Evolutionary conservation across 2,888 invertebrate genomes (phyloP).

Genomic region (Galerucella pusilla): DNA sequence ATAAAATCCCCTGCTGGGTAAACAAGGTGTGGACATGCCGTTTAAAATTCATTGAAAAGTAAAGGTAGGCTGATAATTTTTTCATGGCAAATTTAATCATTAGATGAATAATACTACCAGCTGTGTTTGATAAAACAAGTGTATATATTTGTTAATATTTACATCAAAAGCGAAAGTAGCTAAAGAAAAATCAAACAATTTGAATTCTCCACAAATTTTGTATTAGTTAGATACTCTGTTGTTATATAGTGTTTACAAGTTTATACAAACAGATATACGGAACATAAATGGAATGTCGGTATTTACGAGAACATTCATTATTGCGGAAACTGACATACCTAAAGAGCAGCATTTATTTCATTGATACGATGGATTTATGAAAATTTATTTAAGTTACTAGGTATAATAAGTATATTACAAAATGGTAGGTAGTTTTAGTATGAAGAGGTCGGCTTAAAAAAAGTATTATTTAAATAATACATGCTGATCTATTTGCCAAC

Average conservation of each 20-base stretch:
- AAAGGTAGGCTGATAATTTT: background rate
- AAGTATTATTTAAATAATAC: too few relatives aligned
- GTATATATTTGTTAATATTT: background rate
- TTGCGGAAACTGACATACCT: background rate
- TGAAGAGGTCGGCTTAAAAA: too few relatives aligned
- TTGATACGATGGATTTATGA: background rate
- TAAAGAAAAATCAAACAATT: background rate
- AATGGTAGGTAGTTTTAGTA: too few relatives aligned
- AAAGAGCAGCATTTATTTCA: background rate
- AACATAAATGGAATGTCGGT: conserved; percentile 1
- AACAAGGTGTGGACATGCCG: background rate
- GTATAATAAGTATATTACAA: too few relatives aligned
- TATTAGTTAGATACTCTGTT: background rate
- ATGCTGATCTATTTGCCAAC: too few relatives aligned
- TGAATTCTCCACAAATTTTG: background rate
- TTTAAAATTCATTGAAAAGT: background rate
- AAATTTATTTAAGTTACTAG: too few relatives aligned
- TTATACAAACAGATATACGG: background rate
- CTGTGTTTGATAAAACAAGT: background rate
- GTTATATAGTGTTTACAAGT: background rate
- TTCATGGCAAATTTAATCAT: background rate
- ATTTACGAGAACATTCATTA: background rate
- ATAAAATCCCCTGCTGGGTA: background rate
- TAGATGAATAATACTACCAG: background rate
- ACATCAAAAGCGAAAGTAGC: background rate